Evolutionary conservation across 37 sponge, comb jelly and placozoan species (phyloP), one percentile per base, ranked within the genome.

Genomic region (Chondrosia reniformis): DNA sequence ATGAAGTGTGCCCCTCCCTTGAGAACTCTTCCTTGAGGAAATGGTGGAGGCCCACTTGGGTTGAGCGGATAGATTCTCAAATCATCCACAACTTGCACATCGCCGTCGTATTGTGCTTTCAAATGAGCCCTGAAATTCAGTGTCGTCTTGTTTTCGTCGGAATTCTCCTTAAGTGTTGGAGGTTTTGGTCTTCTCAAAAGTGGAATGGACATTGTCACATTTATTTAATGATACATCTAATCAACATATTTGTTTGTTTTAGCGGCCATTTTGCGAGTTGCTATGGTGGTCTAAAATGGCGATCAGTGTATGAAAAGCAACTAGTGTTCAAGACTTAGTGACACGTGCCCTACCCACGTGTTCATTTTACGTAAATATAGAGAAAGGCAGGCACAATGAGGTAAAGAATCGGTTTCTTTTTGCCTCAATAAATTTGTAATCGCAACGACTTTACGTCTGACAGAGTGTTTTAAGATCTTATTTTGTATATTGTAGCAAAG

Each of bases 1-100:
- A 34, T 7, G 24, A 69, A 39, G 15, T 41, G 72, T 17, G 8
- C 43, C 43, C 44, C 42, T 13, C 72, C 27, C 33, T 46, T 65
- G 19, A 89, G 28, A 2, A 81, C 54, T 49, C 55, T 77, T 19
- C 89, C 85, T 21, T 81, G 81, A 0, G 89, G 82, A 19, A 89
- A 62, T 15, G 73, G 55, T 2, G 44, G 31, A 17, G 89, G 85
- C 10, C 89, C 89, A 33, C 62, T 80, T 6, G 89, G 89, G 34
- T 89, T 63, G 0, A 84, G 37, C 2, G 81, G 55, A 67, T 89
- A 55, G 25, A 89, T 81, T 3, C 42, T 46, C n/a, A 67, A 63
- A 22, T 55, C 44, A 2, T 59, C 59, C 7, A 36, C 38, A 22
- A 57, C 77, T 22, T 41, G 41, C 41, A 77, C 77, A 55, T 77